Evolutionary conservation across 2,888 invertebrate genomes (phyloP).

Genomic region (Eucriotettix oculatus): DNA sequence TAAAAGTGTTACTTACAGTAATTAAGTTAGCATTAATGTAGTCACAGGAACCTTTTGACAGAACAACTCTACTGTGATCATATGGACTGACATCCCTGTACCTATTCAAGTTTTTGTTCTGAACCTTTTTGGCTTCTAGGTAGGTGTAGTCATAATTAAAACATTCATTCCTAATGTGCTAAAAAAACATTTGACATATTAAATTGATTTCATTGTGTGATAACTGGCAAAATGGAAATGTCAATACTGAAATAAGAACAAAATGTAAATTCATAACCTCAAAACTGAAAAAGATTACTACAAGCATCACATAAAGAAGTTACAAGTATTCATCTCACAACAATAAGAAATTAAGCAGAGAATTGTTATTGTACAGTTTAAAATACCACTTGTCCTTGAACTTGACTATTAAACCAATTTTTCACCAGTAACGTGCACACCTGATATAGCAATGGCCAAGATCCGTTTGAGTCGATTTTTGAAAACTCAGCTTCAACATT

Average conservation of each 20-base stretch:
- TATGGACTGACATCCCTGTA: slow-evolving; percentile 93
- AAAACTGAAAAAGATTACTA: no score
- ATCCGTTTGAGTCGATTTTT: slow-evolving; percentile 48
- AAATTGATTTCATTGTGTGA: no score
- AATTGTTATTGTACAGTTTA: neutral
- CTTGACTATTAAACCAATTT: neutral
- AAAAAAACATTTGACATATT: slow-evolving; percentile 18
- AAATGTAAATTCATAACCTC: no score
- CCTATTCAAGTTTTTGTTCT: slow-evolving; percentile 71
- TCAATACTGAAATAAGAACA: neutral
- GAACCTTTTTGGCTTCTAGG: slow-evolving; percentile 53
- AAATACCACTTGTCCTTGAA: slow-evolving; percentile 1
- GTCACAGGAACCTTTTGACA: slow-evolving; percentile 56
- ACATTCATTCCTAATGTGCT: slow-evolving; percentile 61
- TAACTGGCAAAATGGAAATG: neutral
- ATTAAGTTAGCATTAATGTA: slow-evolving; percentile 94
- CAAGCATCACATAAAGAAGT: no score
- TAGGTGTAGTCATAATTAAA: slow-evolving; percentile 33
- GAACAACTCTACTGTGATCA: slow-evolving; percentile 77
- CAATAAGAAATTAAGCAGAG: no score
- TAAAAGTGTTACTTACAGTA: slow-evolving; percentile 34
- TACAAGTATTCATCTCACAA: no score
- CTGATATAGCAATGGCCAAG: slow-evolving; percentile 51
- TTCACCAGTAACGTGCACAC: neutral
- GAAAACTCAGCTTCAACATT: slow-evolving; percentile 56